A percentile compares a stretch with the other conserved stretches of the same genome.
Conservation (phyloP, 2,888 invertebrate genomes). For the Atethmia centrago region DNA sequence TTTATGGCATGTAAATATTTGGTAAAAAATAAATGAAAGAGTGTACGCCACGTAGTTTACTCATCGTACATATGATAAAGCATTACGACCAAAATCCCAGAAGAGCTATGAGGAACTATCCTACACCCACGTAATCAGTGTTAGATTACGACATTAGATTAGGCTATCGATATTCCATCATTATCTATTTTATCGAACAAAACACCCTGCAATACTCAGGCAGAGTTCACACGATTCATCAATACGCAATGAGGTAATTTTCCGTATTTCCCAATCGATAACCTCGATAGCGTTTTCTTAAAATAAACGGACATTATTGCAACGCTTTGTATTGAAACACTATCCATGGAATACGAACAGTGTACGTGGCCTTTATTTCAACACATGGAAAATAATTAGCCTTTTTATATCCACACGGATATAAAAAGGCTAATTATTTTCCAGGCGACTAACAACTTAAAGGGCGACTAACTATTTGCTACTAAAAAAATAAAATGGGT, state of each 20-base stretch:
- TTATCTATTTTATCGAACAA: slow-evolving; percentile 23
- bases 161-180: slow-evolving; percentile 16
- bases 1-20: not conserved
- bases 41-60: not conserved
- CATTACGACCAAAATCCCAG: no score
- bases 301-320: slow-evolving; percentile 27
- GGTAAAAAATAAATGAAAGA: not conserved
- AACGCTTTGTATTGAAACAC: slow-evolving; percentile 10
- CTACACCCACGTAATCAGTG: slow-evolving; percentile 2
- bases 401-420: no score
- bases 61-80: not conserved
- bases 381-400: no score
- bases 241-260: slow-evolving; percentile 18
- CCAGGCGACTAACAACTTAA: no score
- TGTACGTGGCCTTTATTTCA: slow-evolving; percentile 39
- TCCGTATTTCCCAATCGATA: slow-evolving; percentile 6
- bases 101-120: not conserved
- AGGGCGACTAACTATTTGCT: no score
- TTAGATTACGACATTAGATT: not conserved
- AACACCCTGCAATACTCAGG: not conserved
- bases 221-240: not conserved
- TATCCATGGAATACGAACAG: slow-evolving; percentile 10
- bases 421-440: no score
- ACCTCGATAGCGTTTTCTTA: slow-evolving; percentile 18
- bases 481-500: no score